Evolutionary conservation across 2,113 vertebrate genomes (phyloP).

Genomic region (Leucosticte australis): DNA sequence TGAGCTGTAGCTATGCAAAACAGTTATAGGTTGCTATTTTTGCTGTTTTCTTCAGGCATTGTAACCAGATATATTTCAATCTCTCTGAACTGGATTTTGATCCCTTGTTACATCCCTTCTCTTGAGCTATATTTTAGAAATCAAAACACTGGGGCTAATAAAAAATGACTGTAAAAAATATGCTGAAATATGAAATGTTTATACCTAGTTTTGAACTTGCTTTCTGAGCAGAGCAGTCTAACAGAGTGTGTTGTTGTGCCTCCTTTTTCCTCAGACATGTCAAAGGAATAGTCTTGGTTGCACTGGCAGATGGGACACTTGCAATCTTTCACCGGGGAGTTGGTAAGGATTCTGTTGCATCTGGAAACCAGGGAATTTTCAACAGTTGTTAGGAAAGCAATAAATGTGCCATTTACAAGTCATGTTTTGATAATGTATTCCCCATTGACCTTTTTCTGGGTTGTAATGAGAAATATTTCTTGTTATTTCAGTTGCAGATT

Average conservation of each 20-base stretch:
- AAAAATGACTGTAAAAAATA: neutral
- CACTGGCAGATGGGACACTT: slow-evolving; percentile 91
- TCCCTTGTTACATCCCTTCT: neutral
- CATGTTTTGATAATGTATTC: neutral
- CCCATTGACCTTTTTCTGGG: neutral
- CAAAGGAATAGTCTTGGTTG: slow-evolving; percentile 95
- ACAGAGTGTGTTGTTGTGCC: neutral
- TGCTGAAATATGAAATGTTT: neutral
- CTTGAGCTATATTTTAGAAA: neutral
- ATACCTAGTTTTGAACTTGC: neutral
- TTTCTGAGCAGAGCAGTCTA: neutral
- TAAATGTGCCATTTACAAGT: neutral
- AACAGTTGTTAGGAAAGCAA: neutral
- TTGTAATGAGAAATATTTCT: neutral
- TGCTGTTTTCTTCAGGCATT: neutral
- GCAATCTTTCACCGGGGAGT: slow-evolving; percentile 95
- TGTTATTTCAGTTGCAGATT: neutral
- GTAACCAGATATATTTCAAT: neutral
- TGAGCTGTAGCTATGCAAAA: neutral
- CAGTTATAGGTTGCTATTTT: neutral
- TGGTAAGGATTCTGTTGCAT: slow-evolving; percentile 76
- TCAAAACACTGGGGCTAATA: neutral
- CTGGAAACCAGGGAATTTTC: neutral
- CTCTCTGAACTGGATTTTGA: neutral
- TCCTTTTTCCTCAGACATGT: slow-evolving; percentile 82